Base-by-base conservation (phyloP, 2,113 vertebrate species). In the Toxostoma redivivum region DNA sequence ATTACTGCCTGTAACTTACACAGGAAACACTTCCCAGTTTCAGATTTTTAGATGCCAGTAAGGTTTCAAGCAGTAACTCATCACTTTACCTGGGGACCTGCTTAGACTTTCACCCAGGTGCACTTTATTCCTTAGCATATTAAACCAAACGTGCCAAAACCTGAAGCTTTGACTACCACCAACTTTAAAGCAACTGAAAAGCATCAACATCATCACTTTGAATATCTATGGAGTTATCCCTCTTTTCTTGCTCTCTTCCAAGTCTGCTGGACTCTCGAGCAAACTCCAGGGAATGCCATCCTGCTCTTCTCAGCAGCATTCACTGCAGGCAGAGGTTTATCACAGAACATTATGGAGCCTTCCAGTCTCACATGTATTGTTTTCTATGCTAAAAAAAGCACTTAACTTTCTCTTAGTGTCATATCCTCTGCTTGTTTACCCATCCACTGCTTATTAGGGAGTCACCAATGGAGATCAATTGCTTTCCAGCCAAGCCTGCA, bases 291-390 rank as follows among this genome's bases (percentile, higher is more conserved):
- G 5, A 31, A 7, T 2, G 4, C 5, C 37, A 28, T n/a, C 18
- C 37, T 16, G 11, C 60, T 74, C 27, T 56, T 64, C 45, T 58
- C 85, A 27, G 5, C 5, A 10, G 16, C 9, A 73, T n/a, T 84
- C 65, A 66, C 25, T 0, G 0, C 47, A 76, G 37, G 28, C 37
- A 76, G 53, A 71, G 19, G 25, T 64, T 85, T 81, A 10, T 61
- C 30, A 42, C 0, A 0, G 31, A 67, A 25, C 42, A 66, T 74
- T 54, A 42, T 1, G 2, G 35, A 67, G 66, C 33, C 62, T 58
- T 74, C 33, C 40, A 64, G 35, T 48, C 53, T 51, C 56, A 57
- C 21, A 7, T 17, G 4, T 25, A 9, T 11, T 65, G 42, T 62
- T 57, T 66, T 9, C n/a, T 33, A 4, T 8, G 28, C 71, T n/a